Percentiles rank a stretch among this genome's conserved stretches.
phyloP scores from a whole-genome alignment of 2,113 vertebrate species.

The Drymodes brunneopygia region DNA sequence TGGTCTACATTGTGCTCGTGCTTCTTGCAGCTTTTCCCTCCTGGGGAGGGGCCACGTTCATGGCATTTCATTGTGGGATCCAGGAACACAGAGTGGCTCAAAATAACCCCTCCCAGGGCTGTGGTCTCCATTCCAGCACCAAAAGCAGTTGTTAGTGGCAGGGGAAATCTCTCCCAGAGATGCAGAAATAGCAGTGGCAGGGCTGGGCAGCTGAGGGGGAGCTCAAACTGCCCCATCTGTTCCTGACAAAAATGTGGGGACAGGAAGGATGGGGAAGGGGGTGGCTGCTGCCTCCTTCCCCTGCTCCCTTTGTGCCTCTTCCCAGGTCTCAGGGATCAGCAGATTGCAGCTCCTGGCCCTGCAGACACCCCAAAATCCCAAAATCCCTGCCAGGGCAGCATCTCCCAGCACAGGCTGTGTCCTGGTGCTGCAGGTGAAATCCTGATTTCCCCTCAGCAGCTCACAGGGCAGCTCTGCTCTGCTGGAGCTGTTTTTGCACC shows the following conservation, averaged over 20 bases:
- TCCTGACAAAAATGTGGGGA: not conserved
- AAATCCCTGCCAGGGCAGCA: not conserved
- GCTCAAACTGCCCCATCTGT: conserved; percentile 32
- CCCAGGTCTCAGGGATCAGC: not conserved
- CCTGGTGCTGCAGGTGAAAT: not conserved
- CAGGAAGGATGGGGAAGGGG: not conserved
- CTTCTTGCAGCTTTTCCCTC: not conserved
- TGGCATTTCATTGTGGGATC: conserved; percentile 28
- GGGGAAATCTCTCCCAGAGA: conserved; percentile 43
- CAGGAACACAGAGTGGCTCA: conserved; percentile 24
- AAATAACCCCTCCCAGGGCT: conserved; percentile 31
- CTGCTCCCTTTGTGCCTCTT: not conserved
- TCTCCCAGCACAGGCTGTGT: not conserved
- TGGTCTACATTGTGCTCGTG: not conserved
- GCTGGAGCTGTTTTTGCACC: not conserved
- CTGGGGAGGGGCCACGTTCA: not conserved
- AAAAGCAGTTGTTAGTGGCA: conserved; percentile 67
- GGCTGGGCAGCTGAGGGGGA: conserved; percentile 39
- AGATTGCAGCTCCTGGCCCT: not conserved
- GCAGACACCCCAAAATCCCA: not conserved
- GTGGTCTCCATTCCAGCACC: conserved; percentile 24
- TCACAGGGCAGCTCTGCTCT: not conserved
- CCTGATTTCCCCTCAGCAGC: not conserved
- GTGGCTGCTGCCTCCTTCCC: not conserved
- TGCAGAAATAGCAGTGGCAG: conserved; percentile 36